phyloP scores from a whole-genome alignment of 92 coral and sea anemone species.

The Paragorgia papillata region DNA sequence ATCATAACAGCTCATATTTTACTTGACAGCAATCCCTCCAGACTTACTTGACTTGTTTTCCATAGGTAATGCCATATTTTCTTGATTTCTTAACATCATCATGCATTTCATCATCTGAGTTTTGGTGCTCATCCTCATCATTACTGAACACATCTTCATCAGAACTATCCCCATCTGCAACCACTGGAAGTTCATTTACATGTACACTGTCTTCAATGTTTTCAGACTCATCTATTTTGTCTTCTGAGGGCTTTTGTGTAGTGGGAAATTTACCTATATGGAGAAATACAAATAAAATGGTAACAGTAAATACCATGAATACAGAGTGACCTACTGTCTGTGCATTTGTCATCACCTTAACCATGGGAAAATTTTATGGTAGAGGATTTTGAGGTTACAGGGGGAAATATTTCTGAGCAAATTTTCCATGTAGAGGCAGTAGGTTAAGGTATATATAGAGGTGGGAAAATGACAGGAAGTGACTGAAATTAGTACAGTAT shows the following conservation, averaged over 20 bases:
- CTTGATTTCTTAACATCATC: constrained; percentile 56
- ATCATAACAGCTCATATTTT: no score
- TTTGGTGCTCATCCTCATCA: constrained; percentile 34
- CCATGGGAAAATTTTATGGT: no score
- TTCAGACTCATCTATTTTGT: constrained; percentile 5
- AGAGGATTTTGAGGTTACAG: no score
- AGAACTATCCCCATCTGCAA: constrained; percentile 44
- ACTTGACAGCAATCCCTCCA: no score
- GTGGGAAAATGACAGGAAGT: no score
- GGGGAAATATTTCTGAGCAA: no score
- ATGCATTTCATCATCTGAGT: constrained; percentile 46
- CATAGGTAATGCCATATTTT: constrained; percentile 67
- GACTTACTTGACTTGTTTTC: constrained; percentile 42
- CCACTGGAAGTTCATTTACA: constrained; percentile 1
- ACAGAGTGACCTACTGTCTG: no score
- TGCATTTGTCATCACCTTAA: no score
- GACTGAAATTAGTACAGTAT: background rate
- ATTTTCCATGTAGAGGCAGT: no score
- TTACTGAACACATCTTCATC: constrained; percentile 46
- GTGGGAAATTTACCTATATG: constrained; percentile 21
- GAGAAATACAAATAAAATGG: background rate
- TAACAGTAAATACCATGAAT: no score
- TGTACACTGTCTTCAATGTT: constrained; percentile 27
- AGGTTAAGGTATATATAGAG: no score
- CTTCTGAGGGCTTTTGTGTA: constrained; percentile 17